Evolutionary conservation across 2,888 invertebrate species (phyloP), one percentile per base, ranked within the genome.

Genomic region (Operophtera brumata): DNA sequence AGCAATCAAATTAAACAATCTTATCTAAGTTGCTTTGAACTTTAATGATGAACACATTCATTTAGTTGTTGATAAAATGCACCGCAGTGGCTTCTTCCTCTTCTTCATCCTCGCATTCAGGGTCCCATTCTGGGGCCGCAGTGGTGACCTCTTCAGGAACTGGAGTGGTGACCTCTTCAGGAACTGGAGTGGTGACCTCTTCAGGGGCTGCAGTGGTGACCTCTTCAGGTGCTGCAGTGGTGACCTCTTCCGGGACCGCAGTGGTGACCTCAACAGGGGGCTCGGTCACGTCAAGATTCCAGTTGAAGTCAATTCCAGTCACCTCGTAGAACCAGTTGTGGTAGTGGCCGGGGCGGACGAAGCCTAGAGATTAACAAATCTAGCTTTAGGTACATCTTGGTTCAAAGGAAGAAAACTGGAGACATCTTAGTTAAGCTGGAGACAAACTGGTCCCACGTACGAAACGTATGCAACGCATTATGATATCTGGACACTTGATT

Each of bases 301-400:
- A 76, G 59, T 83, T 78, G 58, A 80, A 82, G 58, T 76, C 39
- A 6, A 77, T 64, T 0, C 78, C 80, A 5, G 78, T 77, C 5
- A 80, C 65, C 13, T 70, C 50, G 0, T 6, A 34, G 55, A 62
- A 74, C 82, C 82, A 85, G 0, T 69, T 65, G 56, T 80, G 80
- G 65, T 82, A 85, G 64, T 77, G 70, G 0, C 79, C 81, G 0
- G 82, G 70, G 1, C 83, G 79, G 54, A 75, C 65, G 62, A 82
- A 85, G 45, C 83, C 84, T 80, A 61, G 14, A 51, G 10, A 39
- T 20, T 3, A 12, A 3, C 1, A 13, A 14, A n/a, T n/a, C n/a
- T n/a, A n/a, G n/a, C n/a, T n/a, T n/a, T n/a, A n/a, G n/a, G n/a
- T n/a, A n/a, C n/a, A n/a, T n/a, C n/a, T 37, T 37, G 8, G 8